phyloP scores from a whole-genome alignment of 1,140 invertebrate species.

The Calosoma granatense region DNA sequence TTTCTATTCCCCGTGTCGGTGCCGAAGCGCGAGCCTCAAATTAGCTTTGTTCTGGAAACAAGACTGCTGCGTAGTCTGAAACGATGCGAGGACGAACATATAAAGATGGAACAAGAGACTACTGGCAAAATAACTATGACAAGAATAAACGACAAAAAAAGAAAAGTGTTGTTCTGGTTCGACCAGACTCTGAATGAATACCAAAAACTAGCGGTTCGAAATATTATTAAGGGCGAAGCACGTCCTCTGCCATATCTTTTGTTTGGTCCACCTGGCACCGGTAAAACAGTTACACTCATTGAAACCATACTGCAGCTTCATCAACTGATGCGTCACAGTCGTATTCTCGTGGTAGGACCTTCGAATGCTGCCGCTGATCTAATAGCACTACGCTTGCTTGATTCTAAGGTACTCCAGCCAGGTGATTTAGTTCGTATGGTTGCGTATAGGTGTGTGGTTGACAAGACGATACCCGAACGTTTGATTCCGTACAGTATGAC shows the following conservation, averaged over 20 bases:
- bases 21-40: slow-evolving; percentile 22
- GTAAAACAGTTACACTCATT: slow-evolving; percentile 70
- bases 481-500: slow-evolving; percentile 62
- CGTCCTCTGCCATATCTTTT: slow-evolving; percentile 62
- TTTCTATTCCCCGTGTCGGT: slow-evolving; percentile 28
- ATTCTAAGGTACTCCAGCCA: slow-evolving; percentile 31
- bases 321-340: slow-evolving; percentile 32
- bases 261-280: slow-evolving; percentile 72
- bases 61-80: too few relatives aligned
- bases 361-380: slow-evolving; percentile 73
- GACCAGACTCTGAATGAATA: slow-evolving; percentile 59
- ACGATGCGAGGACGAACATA: too few relatives aligned
- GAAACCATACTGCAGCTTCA: slow-evolving; percentile 51
- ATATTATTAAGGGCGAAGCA: slow-evolving; percentile 46
- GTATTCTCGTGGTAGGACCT: slow-evolving; percentile 56
- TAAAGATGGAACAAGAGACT: too few relatives aligned
- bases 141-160: too few relatives aligned
- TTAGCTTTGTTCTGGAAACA: too few relatives aligned
- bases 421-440: slow-evolving; percentile 60
- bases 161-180: slow-evolving; percentile 62
- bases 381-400: slow-evolving; percentile 44
- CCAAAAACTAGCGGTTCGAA: slow-evolving; percentile 52
- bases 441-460: slow-evolving; percentile 47
- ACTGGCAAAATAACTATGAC: too few relatives aligned
- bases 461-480: slow-evolving; percentile 45